phyloP scores from a whole-genome alignment of 2,888 invertebrate species.

The Pantelozetes paolii region DNA sequence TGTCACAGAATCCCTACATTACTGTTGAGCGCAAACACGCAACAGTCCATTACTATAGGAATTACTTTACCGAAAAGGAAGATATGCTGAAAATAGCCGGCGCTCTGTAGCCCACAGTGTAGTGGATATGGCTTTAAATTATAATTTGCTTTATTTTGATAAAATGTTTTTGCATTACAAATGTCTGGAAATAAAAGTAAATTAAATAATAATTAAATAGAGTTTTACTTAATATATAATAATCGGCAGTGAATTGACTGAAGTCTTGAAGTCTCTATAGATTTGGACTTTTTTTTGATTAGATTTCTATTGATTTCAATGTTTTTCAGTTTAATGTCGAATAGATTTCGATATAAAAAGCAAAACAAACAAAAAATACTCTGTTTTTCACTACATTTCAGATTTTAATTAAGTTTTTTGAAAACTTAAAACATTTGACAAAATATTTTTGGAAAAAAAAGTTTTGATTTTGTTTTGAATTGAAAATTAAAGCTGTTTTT shows the following conservation, averaged over 20 bases:
- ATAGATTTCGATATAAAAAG: neutral
- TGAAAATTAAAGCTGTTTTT: neutral
- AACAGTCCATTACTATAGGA: conserved; percentile 84
- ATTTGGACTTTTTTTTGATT: neutral
- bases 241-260: conserved; percentile 1
- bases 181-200: neutral
- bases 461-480: neutral
- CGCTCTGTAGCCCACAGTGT: conserved; percentile 14
- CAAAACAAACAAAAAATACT: neutral
- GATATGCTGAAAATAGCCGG: conserved; percentile 65
- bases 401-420: conserved; percentile 1
- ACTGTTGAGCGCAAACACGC: conserved; percentile 79
- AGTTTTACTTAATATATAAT: conserved; percentile 2
- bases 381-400: neutral
- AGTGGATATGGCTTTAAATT: conserved; percentile 22
- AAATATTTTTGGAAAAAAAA: neutral
- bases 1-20: conserved; percentile 89
- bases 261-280: neutral
- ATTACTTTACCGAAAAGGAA: conserved; percentile 79
- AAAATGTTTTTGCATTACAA: conserved; percentile 13
- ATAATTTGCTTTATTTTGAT: neutral
- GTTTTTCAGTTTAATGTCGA: neutral
- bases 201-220: neutral
- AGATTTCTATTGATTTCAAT: neutral
- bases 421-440: neutral